A percentile compares a stretch with the other conserved stretches of the same genome.
phyloP scores from a whole-genome alignment of 92 coral and sea anemone species.

The Siderastrea siderea region DNA sequence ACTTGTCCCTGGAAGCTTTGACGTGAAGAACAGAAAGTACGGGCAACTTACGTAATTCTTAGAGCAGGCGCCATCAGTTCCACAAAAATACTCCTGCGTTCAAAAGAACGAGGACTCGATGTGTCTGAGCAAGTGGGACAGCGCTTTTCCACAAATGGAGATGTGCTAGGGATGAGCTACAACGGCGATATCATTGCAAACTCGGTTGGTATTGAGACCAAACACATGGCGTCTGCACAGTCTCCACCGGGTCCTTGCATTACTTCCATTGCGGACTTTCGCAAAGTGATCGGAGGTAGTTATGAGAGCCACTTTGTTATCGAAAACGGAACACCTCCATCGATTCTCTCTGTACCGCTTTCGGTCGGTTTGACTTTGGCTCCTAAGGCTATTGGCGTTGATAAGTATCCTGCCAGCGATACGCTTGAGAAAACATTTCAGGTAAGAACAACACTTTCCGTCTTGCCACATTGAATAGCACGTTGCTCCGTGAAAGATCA shows the following conservation, averaged over 20 bases:
- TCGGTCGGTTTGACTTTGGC: conserved; percentile 32
- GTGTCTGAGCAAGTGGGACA: conserved; percentile 46
- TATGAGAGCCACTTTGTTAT: conserved; percentile 36
- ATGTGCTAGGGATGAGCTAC: conserved; percentile 61
- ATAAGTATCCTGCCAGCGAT: conserved; percentile 23
- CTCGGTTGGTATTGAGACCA: conserved; percentile 47
- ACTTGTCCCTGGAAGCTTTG: conserved; percentile 25
- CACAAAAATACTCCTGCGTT: conserved; percentile 72
- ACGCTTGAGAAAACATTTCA: conserved; percentile 16
- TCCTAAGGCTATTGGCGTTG: conserved; percentile 29
- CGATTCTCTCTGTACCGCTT: not conserved
- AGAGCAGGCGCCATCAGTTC: conserved; percentile 77
- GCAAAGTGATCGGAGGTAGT: conserved; percentile 4
- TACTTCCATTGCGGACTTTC: conserved; percentile 58
- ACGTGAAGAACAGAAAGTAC: conserved; percentile 46
- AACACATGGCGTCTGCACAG: not conserved
- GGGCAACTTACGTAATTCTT: conserved; percentile 61
- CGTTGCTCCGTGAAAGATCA: not conserved
- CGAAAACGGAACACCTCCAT: conserved; percentile 64
- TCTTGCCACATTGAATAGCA: no score
- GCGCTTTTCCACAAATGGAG: conserved; percentile 72
- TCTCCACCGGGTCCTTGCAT: conserved; percentile 70
- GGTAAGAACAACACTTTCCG: not conserved
- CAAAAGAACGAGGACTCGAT: conserved; percentile 61
- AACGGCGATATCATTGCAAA: conserved; percentile 48